Base-by-base conservation (phyloP, 1,140 invertebrate species). In the Myzus persicae region DNA sequence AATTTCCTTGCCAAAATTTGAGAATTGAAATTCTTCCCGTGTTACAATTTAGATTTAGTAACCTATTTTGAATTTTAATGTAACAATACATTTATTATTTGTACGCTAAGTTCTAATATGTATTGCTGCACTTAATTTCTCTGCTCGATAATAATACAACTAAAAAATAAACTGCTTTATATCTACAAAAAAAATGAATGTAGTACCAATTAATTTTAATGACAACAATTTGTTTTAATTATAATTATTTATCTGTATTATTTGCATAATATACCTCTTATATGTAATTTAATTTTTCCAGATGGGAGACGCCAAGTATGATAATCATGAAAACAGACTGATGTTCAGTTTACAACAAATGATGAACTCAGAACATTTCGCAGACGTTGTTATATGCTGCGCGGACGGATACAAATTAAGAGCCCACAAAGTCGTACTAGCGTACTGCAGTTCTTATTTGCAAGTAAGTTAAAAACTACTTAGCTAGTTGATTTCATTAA, bases 291-390 rank as follows among this genome's bases (percentile, higher is more conserved):
- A 31, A 46, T 24, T 54, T 42, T 92, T 92, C 24, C 44, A 92
- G 90, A 92, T 92, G 90, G 67, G 36, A 20, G 42, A 92, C 90
- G 7, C 38, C n/a, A 46, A 81, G 6, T 82, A 82, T 31, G 90
- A 98, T 96, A 98, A 98, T 96, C 98, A 98, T 96, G 97, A 98
- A 96, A 97, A 97, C 94, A 98, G 98, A 95, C 97, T 98, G 95
- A 97, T 97, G 95, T 97, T 97, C 95, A 97, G 97, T 95, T 97
- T 97, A 95, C 97, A 97, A 95, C 96, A 96, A 94, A 95, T 97
- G 94, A 96, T 97, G 95, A 97, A 97, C 96, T 97, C 97, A 96
- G 97, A 97, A 96, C 97, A 97, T 95, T 97, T 97, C 95, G 97
- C 97, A 94, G 97, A 98, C 96, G 97, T 98, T 95, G 97, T 97